phyloP scores from a whole-genome alignment of 2,113 vertebrate genomes.

The Sclerurus mexicanus region DNA sequence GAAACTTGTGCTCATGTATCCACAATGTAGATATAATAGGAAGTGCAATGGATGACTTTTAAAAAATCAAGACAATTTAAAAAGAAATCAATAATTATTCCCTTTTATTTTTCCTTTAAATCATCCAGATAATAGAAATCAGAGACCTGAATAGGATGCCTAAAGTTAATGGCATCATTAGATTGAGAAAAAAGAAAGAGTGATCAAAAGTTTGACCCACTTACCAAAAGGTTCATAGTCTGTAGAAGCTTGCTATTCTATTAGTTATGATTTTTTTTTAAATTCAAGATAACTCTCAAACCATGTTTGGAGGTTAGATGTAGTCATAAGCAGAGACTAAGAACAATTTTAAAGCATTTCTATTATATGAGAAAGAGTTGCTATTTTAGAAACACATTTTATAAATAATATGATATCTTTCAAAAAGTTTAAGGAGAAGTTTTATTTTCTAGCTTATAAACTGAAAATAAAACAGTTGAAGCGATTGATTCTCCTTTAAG shows the following conservation, averaged over 20 bases:
- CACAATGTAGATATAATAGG: background rate
- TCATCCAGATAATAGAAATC: background rate
- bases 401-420: background rate
- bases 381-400: constrained; percentile 1
- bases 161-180: constrained; percentile 12
- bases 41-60: background rate
- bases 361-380: background rate
- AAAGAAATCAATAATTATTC: constrained; percentile 19
- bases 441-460: constrained; percentile 19
- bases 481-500: constrained; percentile 11
- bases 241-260: background rate
- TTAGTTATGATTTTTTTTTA: background rate
- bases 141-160: background rate
- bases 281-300: background rate
- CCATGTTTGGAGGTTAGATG: background rate
- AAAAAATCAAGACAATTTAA: background rate
- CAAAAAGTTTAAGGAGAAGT: background rate
- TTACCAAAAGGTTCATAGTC: background rate
- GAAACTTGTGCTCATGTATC: background rate
- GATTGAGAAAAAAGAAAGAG: background rate
- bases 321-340: background rate
- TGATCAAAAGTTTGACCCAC: constrained; percentile 3
- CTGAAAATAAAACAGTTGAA: constrained; percentile 24
- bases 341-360: constrained; percentile 3
- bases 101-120: constrained; percentile 22